Evolutionary conservation across 2,888 invertebrate species (phyloP), one percentile per base, ranked within the genome.

Genomic region (Drosophila suboccidentalis): DNA sequence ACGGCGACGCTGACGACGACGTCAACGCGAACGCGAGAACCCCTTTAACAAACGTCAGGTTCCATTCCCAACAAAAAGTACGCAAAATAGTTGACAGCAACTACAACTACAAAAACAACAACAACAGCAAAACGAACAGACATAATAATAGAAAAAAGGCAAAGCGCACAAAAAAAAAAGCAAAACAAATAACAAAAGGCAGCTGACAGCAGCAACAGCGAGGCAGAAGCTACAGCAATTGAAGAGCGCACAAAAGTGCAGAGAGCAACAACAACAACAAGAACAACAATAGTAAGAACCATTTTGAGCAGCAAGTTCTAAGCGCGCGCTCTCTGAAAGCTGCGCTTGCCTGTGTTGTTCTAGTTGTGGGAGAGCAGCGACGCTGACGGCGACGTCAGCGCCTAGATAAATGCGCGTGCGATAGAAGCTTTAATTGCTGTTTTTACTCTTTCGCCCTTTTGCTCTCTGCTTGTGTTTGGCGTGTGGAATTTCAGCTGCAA

Each of bases 31-130:
- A 39, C 54, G 74, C 75, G 80, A 78, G 80, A 79, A 79, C 77
- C 88, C 86, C 88, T 82, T 78, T 47, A 51, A 54, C 63, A 54
- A 68, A 53, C 66, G 66, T 36, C 66, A 65, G 65, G 46, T 61
- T 62, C 44, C 39, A 34, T 4, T 36, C 50, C 17, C 38, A 50
- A 59, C 53, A 72, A 71, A 54, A 75, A 84, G 78, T 82, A 82
- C 80, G 80, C 83, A 72, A 73, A 86, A 87, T 86, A 85, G 84
- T 88, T 85, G 87, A 83, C 89, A 88, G 75, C 76, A 75, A 66
- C 59, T 75, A 19, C 49, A 72, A 36, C 65, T 65, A 38, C 63
- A 64, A 57, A 4, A 26, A 26, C 26, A 26, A 19, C 70, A 63
- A 68, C 71, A 26, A 19, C 70, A 63, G 66, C 71, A 70, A 69